These are phyloP conservation scores for Odontamblyopus lacepedii DNA, from an alignment of 2,797 vertebrate genomes.

Conservation along the genomic window DNA sequence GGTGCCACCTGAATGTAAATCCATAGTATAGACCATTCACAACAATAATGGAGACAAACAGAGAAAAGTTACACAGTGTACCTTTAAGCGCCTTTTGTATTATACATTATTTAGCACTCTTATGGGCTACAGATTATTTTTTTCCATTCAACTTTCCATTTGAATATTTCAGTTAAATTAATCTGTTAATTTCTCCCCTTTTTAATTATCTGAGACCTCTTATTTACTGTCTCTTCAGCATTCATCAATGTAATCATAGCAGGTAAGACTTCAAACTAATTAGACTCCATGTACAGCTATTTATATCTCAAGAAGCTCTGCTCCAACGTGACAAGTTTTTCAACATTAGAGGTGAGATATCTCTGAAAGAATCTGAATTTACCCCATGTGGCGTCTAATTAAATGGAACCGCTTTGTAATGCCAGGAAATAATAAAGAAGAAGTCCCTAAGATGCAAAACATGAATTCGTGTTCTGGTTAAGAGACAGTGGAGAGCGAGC, in stretches of 20 bases:
- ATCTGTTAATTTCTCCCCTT: slow-evolving; percentile 33
- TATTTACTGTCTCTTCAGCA: slow-evolving; percentile 46
- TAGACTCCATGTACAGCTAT: slow-evolving; percentile 43
- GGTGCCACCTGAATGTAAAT: too few relatives aligned
- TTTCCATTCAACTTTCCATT: neutral
- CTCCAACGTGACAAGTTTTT: slow-evolving; percentile 25
- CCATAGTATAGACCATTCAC: too few relatives aligned
- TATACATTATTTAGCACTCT: too few relatives aligned
- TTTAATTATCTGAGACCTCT: slow-evolving; percentile 47
- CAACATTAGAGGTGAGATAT: slow-evolving; percentile 12
- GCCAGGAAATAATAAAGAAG: slow-evolving; percentile 13
- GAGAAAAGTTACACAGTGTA: too few relatives aligned
- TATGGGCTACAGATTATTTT: too few relatives aligned
- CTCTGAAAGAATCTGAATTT: slow-evolving; percentile 21
- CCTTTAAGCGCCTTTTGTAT: too few relatives aligned
- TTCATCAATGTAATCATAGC: slow-evolving; percentile 48
- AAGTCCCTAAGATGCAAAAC: slow-evolving; percentile 18
- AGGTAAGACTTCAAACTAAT: slow-evolving; percentile 44
- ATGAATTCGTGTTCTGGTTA: slow-evolving; percentile 40
- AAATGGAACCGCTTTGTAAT: slow-evolving; percentile 51
- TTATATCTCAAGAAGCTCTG: slow-evolving; percentile 41
- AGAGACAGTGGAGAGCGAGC: slow-evolving; percentile 29
- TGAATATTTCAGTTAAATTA: neutral
- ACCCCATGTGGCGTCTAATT: slow-evolving; percentile 59
- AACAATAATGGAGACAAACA: too few relatives aligned